These are phyloP conservation scores for Drosophila mayri DNA, from an alignment of 1,140 invertebrate genomes.

Conservation along the genomic window DNA sequence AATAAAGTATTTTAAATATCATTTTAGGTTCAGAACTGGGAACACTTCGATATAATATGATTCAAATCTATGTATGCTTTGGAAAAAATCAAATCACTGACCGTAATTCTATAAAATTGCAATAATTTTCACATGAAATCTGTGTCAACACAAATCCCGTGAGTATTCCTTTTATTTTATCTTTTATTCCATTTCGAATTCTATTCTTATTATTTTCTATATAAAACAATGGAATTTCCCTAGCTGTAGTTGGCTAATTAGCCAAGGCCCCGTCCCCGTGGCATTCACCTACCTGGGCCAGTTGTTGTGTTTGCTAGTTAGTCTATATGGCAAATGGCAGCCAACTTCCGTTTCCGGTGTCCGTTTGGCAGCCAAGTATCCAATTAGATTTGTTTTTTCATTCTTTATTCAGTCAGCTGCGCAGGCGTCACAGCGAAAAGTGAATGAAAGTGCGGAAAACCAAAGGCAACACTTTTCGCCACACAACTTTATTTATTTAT, in stretches of 20 bases:
- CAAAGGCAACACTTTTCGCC: constrained; percentile 28
- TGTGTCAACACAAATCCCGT: background rate
- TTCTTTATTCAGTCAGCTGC: constrained; percentile 51
- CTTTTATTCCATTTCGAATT: background rate
- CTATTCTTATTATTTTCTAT: background rate
- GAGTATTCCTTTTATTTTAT: background rate
- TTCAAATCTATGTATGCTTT: background rate
- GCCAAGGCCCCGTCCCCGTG: background rate
- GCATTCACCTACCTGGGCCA: constrained; percentile 18
- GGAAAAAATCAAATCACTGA: background rate
- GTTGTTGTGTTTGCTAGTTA: constrained; percentile 17
- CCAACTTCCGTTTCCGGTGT: constrained; percentile 61
- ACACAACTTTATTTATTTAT: constrained; percentile 34
- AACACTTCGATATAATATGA: too few species aligned
- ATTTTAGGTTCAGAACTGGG: too few species aligned
- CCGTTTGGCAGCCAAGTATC: constrained; percentile 55
- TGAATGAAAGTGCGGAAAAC: constrained; percentile 19
- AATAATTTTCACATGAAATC: background rate
- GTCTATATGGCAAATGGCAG: constrained; percentile 59
- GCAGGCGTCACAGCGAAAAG: constrained; percentile 68
- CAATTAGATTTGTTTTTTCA: constrained; percentile 59
- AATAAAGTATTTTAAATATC: too few species aligned
- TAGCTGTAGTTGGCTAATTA: constrained; percentile 30
- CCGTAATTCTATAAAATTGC: background rate
- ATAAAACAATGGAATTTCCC: constrained; percentile 17